A percentile compares a stretch with the other conserved stretches of the same genome.
Evolutionary conservation across 2,888 invertebrate genomes (phyloP).

Genomic region (Latheticus oryzae): DNA sequence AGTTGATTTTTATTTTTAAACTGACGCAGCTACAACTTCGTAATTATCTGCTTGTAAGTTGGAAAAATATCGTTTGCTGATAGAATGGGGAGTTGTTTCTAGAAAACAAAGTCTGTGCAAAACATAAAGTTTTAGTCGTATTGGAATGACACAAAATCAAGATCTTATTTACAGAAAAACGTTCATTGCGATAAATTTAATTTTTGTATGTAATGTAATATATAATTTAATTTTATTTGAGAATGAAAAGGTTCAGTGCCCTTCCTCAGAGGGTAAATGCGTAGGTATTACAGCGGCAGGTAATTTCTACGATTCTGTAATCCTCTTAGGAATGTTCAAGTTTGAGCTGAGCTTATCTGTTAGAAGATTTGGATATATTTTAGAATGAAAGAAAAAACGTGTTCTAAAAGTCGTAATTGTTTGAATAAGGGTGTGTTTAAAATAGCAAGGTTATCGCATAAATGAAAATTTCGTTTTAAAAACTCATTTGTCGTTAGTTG

Average conservation of each 20-base stretch:
- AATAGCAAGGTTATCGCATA: conserved; percentile 6
- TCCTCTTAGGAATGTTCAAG: conserved; percentile 32
- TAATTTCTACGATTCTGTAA: conserved; percentile 33
- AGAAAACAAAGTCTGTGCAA: no score
- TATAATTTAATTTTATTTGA: no score
- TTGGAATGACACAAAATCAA: no score
- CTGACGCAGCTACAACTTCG: no score
- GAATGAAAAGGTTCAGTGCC: conserved; percentile 22
- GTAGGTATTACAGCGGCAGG: conserved; percentile 28
- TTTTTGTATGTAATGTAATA: no score
- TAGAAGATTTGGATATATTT: conserved; percentile 18
- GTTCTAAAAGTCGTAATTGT: conserved; percentile 14
- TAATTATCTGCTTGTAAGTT: no score
- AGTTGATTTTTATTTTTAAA: no score
- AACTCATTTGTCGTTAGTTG: conserved; percentile 8
- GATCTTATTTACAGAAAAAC: no score
- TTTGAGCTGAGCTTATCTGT: conserved; percentile 26
- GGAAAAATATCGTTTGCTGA: no score
- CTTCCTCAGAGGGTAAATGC: conserved; percentile 18
- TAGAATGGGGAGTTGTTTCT: no score
- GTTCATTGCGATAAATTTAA: no score
- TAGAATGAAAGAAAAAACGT: conserved; percentile 17
- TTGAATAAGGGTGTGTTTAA: neutral
- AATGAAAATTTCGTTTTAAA: conserved; percentile 22
- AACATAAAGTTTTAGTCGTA: no score